Base-by-base conservation (phyloP, 2,113 vertebrate genomes). In the Todiramphus saurophagus region DNA sequence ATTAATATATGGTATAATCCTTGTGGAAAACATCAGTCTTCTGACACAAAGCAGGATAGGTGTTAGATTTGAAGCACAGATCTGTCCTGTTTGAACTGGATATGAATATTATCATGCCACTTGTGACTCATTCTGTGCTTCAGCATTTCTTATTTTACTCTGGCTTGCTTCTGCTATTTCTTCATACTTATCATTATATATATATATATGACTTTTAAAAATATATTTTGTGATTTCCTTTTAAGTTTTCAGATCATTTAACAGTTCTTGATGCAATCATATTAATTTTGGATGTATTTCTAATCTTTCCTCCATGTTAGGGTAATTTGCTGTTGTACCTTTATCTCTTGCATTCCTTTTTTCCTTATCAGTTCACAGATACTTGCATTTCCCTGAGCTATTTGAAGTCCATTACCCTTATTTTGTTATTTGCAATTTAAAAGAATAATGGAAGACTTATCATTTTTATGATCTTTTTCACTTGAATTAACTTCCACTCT, bases 341-440 rank as follows among this genome's bases (percentile, higher is more conserved):
- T 96, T 94, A 93, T 90, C 77, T 94, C 78, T 60, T 85, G n/a
- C 37, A 46, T 85, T 91, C 31, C 27, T 88, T 95, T 95, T 84
- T 83, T 59, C 41, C 82, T 96, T 97, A 96, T 94, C 84, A 50
- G 50, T 91, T 92, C 62, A 91, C 48, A 85, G 77, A 89, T 79
- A 66, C 66, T 89, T 90, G 70, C 72, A 94, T 87, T 89, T 85
- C 91, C 78, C 70, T 83, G 87, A 91, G 90, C 91, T 84, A 94
- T 94, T 95, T 93, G 90, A 88, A 94, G 75, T 90, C 93, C 96
- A 93, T 95, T 96, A 95, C 67, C 91, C 59, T 95, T 95, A 95
- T 96, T 97, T 96, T 95, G 84, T 95, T 96, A 93, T 86, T 91
- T 0, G 5, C 90, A 91, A 62, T 96, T 96, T 87, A 94, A 89